A percentile compares a stretch with the other conserved stretches of the same genome.
These are phyloP conservation scores for Enchytraeus crypticus DNA, from an alignment of 2,888 invertebrate genomes.

Conservation along the genomic window DNA sequence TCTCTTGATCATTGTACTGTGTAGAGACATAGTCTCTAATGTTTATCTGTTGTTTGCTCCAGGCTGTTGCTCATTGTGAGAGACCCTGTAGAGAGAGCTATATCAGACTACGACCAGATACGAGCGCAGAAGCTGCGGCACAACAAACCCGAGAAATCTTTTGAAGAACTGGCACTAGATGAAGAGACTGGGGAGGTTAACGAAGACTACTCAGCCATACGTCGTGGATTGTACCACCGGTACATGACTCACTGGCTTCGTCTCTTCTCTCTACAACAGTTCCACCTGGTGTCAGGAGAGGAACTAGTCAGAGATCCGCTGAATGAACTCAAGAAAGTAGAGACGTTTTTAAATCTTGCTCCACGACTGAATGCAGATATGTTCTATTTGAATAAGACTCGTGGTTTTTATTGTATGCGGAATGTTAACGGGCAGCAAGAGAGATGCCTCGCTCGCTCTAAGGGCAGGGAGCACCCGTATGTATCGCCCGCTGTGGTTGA, in stretches of 20 bases:
- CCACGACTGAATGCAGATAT: conserved; percentile 56
- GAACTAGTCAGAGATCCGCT: conserved; percentile 40
- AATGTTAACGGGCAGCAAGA: conserved; percentile 82
- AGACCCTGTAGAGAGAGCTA: conserved; percentile 87
- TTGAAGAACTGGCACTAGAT: conserved; percentile 46
- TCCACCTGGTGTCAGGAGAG: conserved; percentile 73
- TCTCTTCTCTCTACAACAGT: conserved; percentile 80
- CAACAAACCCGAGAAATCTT: conserved; percentile 28
- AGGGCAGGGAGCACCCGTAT: conserved; percentile 73
- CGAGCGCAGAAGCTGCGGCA: conserved; percentile 54
- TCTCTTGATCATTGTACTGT: too few species aligned
- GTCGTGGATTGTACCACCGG: too few species aligned
- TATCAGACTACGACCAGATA: conserved; percentile 92
- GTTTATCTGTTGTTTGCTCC: too few species aligned
- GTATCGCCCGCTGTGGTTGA: conserved; percentile 62
- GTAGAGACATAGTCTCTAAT: too few species aligned
- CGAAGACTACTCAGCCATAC: too few species aligned
- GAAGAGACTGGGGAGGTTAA: too few species aligned
- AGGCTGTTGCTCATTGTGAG: conserved; percentile 84
- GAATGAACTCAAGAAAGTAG: conserved; percentile 35
- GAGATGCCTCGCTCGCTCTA: conserved; percentile 81
- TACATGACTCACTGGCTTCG: conserved; percentile 85
- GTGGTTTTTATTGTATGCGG: conserved; percentile 79
- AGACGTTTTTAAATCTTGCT: conserved; percentile 41
- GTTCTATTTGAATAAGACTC: conserved; percentile 91